Base-by-base conservation (phyloP, 2,888 invertebrate genomes). In the Noctua fimbriata region DNA sequence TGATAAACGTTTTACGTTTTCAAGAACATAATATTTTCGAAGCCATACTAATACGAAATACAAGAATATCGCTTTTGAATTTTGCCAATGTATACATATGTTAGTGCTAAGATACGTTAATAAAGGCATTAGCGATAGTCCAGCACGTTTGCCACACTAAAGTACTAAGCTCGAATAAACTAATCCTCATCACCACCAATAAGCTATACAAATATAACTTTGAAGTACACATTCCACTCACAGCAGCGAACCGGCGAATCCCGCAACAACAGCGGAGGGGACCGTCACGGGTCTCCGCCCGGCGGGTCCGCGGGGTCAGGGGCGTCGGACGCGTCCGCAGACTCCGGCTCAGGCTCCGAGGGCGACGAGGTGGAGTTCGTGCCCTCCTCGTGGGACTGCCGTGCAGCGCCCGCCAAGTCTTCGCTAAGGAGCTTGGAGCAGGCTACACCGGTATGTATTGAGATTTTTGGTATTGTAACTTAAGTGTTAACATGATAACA, bases 331-430 rank as follows among this genome's bases (percentile, higher is more conserved):
- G 95, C 92, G 28, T 88, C 89, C 9, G 92, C 90, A 12, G 91
- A 89, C 71, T 92, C 92, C 44, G 96, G 95, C 71, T 96, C 96
- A 67, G 96, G 96, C 87, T 95, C 95, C 18, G 97, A 97, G 87
- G 97, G 97, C 70, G 98, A 98, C 85, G 98, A 98, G 90, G 97
- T 97, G 76, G 98, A 98, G 92, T 98, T 98, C 93, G 98, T 98
- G 79, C 98, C 98, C 12, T 98, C 98, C 7, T 98, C 98, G 82
- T 98, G 98, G 98, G 98, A 98, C 94, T 98, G 98, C 89, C 97
- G 97, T 90, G 98, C 98, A 32, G 98, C 97, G 3, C 98, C 98
- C n/a, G 97, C 97, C 73, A 98, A 98, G 94, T 98, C 98, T 47
- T 98, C 98, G 28, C 95, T 98, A 32, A 89, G 96, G 82, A 96